Conservation (phyloP, 2,797 vertebrate species). For the Acipenser transmontanus region DNA sequence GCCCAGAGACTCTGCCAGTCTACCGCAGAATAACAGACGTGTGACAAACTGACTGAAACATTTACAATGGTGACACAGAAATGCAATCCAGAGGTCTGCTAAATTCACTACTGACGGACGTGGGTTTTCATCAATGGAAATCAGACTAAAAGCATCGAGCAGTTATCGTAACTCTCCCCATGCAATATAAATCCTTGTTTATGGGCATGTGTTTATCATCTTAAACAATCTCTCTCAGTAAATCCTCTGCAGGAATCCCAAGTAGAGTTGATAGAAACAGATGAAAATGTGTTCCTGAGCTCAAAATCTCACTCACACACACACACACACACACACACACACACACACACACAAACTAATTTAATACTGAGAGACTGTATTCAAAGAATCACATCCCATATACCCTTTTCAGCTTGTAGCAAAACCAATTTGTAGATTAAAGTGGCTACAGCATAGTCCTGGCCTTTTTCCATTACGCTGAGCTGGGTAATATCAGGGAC, state of each 20-base stretch:
- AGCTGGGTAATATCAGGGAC: background rate
- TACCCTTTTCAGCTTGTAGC: background rate
- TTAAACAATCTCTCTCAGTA: conserved; percentile 41
- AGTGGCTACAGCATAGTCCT: background rate
- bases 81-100: conserved; percentile 45
- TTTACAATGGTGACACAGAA: conserved; percentile 27
- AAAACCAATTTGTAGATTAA: background rate
- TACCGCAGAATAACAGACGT: conserved; percentile 44
- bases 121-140: conserved; percentile 5
- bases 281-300: background rate
- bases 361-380: background rate
- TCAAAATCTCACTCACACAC: too few relatives aligned
- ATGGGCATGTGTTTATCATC: conserved; percentile 55
- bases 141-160: conserved; percentile 50
- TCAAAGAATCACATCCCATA: background rate
- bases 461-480: background rate
- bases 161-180: conserved; percentile 62
- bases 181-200: conserved; percentile 49
- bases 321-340: too few relatives aligned
- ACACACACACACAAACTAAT: too few relatives aligned
- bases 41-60: conserved; percentile 47
- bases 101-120: background rate
- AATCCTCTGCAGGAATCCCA: conserved; percentile 37
- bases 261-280: conserved; percentile 19
- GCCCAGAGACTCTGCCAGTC: conserved; percentile 41